Percentiles rank a stretch among this genome's conserved stretches.
phyloP scores from a whole-genome alignment of 1,140 invertebrate genomes.

The Lordiphosa mommai region DNA sequence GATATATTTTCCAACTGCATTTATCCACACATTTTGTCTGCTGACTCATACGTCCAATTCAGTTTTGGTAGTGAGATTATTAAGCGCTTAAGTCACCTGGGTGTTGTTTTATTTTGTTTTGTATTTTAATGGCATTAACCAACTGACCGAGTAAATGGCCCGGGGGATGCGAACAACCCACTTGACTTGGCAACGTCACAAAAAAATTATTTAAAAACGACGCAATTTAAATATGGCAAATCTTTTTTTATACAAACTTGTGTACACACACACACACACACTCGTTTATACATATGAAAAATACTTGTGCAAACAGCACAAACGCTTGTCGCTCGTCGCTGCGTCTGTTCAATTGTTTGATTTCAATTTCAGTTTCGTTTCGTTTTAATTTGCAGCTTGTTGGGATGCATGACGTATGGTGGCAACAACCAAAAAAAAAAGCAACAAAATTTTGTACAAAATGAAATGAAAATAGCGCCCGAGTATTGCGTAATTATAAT shows the following conservation, averaged over 20 bases:
- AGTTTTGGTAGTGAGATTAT: too few species aligned
- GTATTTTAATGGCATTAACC: background rate
- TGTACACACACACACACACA: background rate
- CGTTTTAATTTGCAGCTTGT: constrained; percentile 3
- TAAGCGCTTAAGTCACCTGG: constrained; percentile 9
- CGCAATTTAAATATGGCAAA: constrained; percentile 11
- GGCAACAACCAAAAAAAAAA: too few species aligned
- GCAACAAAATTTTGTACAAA: too few species aligned
- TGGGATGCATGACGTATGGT: background rate
- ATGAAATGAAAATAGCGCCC: background rate
- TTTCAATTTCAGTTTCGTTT: constrained; percentile 8
- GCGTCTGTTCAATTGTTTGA: constrained; percentile 8
- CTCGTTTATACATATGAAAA: background rate
- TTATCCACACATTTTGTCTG: too few species aligned
- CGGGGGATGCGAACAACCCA: background rate
- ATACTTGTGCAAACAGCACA: too few species aligned
- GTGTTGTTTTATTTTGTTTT: constrained; percentile 8
- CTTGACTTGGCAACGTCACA: constrained; percentile 11
- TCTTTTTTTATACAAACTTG: background rate
- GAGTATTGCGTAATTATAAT: constrained; percentile 16
- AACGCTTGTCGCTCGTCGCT: background rate
- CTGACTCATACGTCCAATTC: too few species aligned
- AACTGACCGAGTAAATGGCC: constrained; percentile 5
- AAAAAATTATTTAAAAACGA: constrained; percentile 8
- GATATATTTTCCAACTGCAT: too few species aligned